phyloP scores from a whole-genome alignment of 1,140 invertebrate genomes.

The Cyrtorhinus lividipennis region DNA sequence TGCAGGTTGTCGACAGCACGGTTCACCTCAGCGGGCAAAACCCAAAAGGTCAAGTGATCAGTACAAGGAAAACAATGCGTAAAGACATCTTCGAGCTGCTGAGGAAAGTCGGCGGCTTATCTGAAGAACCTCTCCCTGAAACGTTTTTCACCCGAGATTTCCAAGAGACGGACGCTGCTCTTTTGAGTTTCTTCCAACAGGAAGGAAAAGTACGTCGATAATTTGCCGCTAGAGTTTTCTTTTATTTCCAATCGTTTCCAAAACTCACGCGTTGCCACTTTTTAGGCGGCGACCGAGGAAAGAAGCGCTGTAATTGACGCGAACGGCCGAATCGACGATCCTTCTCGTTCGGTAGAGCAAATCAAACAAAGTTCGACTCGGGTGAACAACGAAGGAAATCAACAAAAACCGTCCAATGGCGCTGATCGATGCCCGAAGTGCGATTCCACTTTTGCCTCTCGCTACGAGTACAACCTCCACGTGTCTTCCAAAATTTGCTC shows the following conservation, averaged over 20 bases:
- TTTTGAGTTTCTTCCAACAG: not conserved
- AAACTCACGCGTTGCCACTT: too few relatives aligned
- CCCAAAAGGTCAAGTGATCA: not conserved
- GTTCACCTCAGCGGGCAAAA: not conserved
- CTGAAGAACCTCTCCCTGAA: not conserved
- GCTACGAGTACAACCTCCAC: not conserved
- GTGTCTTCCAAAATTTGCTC: not conserved
- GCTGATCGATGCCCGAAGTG: not conserved
- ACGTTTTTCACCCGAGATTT: not conserved
- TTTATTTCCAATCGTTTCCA: too few relatives aligned
- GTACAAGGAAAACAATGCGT: not conserved
- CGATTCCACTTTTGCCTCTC: not conserved
- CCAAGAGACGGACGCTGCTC: not conserved
- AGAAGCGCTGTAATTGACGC: not conserved
- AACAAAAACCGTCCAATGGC: not conserved
- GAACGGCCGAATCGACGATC: not conserved
- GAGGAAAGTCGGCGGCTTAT: not conserved
- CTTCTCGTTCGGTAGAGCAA: not conserved
- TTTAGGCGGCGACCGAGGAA: too few relatives aligned
- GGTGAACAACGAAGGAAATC: not conserved
- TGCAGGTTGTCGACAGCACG: not conserved
- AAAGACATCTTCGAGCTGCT: not conserved
- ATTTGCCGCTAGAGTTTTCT: not conserved
- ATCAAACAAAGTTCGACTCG: not conserved
- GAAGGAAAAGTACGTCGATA: conserved; percentile 1